Conservation (phyloP, 35 echinoderm and acorn worm species). For the Apostichopus parvimensis region DNA sequence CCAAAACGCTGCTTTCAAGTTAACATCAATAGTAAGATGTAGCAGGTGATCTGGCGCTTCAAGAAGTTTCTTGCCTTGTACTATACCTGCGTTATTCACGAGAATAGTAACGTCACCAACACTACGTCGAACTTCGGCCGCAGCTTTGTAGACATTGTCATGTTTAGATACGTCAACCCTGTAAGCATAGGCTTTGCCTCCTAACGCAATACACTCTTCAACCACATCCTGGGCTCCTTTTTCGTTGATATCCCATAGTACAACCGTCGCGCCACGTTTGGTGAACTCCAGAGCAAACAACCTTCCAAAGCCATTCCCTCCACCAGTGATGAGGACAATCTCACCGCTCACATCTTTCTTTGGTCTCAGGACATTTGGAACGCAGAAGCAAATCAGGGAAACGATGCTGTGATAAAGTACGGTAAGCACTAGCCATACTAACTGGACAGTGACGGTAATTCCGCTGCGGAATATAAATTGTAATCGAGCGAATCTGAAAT, state of each 20-base stretch:
- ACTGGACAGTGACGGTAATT: background rate
- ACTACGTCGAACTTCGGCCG: constrained; percentile 63
- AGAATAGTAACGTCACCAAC: constrained; percentile 83
- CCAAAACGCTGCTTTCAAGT: constrained; percentile 84
- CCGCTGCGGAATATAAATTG: background rate
- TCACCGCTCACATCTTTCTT: constrained; percentile 82
- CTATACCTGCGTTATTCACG: constrained; percentile 84
- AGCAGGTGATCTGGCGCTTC: constrained; percentile 72
- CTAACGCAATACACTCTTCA: constrained; percentile 4
- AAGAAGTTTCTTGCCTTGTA: constrained; percentile 72
- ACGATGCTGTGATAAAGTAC: background rate
- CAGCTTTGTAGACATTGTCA: constrained; percentile 68
- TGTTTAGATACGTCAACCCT: constrained; percentile 70
- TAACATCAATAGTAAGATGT: constrained; percentile 79
- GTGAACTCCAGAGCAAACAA: constrained; percentile 70
- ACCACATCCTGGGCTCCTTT: background rate
- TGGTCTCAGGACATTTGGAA: constrained; percentile 39
- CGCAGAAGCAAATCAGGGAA: background rate
- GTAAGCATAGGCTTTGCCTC: constrained; percentile 71
- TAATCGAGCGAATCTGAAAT: too few species aligned
- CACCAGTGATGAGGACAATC: constrained; percentile 78
- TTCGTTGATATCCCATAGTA: constrained; percentile 82
- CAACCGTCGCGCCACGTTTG: constrained; percentile 64
- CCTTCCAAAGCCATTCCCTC: constrained; percentile 70
- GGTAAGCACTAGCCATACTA: background rate